phyloP scores from a whole-genome alignment of 2,797 vertebrate species.

The Agapornis canus region DNA sequence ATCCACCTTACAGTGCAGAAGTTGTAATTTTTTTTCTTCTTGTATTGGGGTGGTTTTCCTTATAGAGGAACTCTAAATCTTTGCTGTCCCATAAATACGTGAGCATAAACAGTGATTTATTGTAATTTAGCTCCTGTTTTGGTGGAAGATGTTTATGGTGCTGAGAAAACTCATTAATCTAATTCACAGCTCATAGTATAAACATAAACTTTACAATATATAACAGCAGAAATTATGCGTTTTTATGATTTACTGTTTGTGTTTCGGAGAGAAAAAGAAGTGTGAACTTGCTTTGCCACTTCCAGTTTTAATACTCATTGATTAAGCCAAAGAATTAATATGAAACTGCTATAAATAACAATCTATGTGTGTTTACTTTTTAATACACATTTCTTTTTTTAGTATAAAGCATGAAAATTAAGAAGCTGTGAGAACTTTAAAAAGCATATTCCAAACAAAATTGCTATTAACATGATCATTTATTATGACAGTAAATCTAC shows the following conservation, averaged over 20 bases:
- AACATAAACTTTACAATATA: constrained; percentile 81
- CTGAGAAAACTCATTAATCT: constrained; percentile 82
- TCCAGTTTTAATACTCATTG: constrained; percentile 66
- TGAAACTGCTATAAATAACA: constrained; percentile 54
- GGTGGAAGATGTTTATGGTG: constrained; percentile 75
- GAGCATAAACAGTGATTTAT: constrained; percentile 80
- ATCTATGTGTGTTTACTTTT: constrained; percentile 8
- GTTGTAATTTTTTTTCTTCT: constrained; percentile 69
- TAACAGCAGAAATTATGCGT: constrained; percentile 74
- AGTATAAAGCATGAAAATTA: constrained; percentile 19
- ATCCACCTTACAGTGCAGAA: constrained; percentile 47
- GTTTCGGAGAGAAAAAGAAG: constrained; percentile 70
- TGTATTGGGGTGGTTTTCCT: constrained; percentile 66
- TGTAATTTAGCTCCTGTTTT: constrained; percentile 78
- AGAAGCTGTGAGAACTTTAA: neutral
- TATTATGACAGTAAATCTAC: neutral
- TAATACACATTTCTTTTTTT: constrained; percentile 9
- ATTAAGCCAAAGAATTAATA: constrained; percentile 65
- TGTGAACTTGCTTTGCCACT: constrained; percentile 40
- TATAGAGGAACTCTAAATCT: constrained; percentile 73
- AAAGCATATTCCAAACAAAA: neutral
- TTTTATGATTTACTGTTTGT: constrained; percentile 73
- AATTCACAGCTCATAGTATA: constrained; percentile 77
- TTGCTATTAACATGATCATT: neutral
- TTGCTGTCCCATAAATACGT: constrained; percentile 73